Conservation (phyloP, 2,797 vertebrate species). For the Eospalax fontanierii region DNA sequence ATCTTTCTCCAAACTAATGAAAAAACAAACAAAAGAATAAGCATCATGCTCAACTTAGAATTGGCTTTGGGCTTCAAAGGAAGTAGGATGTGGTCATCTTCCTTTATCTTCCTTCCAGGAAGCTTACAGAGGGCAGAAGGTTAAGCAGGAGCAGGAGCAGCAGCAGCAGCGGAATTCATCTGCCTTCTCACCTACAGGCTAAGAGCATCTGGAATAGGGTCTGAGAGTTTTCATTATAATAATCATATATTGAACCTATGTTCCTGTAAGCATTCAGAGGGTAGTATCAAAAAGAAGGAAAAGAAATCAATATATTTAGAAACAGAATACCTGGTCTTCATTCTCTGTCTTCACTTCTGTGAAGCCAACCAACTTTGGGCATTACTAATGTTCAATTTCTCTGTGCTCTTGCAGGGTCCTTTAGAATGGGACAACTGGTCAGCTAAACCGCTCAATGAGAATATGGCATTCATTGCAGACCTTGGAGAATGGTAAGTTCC, state of each 20-base stretch:
- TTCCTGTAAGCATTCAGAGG: neutral
- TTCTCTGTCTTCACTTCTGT: neutral
- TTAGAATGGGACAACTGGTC: neutral
- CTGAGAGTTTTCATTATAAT: neutral
- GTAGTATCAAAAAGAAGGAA: neutral
- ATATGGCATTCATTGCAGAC: neutral
- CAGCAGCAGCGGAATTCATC: neutral
- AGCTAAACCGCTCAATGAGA: neutral
- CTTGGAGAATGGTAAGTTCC: neutral
- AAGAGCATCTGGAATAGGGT: neutral
- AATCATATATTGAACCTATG: neutral
- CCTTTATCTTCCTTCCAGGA: neutral
- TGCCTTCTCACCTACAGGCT: neutral
- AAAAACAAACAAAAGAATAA: neutral
- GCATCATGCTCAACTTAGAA: too few species aligned
- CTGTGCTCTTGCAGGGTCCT: neutral
- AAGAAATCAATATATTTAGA: neutral
- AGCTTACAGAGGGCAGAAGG: neutral
- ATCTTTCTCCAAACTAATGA: neutral
- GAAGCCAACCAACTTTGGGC: neutral
- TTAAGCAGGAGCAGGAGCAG: neutral
- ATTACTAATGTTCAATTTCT: neutral
- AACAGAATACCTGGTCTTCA: neutral
- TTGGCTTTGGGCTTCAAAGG: conserved; percentile 3
- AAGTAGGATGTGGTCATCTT: neutral